Evolutionary conservation across 2,888 invertebrate species (phyloP).

Genomic region (Parnassius smintheus): DNA sequence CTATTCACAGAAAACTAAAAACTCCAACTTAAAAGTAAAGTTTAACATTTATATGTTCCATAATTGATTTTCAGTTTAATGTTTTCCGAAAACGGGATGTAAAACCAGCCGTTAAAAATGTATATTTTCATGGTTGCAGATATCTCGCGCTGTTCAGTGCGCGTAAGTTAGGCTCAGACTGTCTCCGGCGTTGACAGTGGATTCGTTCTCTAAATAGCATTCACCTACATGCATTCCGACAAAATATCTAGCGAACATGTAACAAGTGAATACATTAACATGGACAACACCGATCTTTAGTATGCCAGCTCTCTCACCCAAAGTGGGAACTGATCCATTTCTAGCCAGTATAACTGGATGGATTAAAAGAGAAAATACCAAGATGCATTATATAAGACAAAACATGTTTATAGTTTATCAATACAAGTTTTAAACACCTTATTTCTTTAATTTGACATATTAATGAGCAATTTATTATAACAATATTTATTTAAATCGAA

Average conservation of each 20-base stretch:
- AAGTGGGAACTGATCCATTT: constrained; percentile 83
- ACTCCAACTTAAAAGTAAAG: not conserved
- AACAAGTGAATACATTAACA: constrained; percentile 62
- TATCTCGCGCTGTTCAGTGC: not conserved
- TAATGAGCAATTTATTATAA: too few relatives aligned
- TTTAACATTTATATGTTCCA: too few relatives aligned
- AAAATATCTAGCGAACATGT: constrained; percentile 73
- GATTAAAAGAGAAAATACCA: constrained; percentile 70
- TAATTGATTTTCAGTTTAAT: too few relatives aligned
- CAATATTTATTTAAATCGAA: too few relatives aligned
- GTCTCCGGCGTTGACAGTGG: constrained; percentile 66
- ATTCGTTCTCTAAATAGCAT: constrained; percentile 75
- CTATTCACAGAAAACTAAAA: constrained; percentile 6
- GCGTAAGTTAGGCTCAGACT: constrained; percentile 40
- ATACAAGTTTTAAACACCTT: not conserved
- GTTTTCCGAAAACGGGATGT: too few relatives aligned
- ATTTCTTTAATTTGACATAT: too few relatives aligned
- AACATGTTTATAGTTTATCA: constrained; percentile 18
- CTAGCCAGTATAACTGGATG: constrained; percentile 83
- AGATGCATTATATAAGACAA: constrained; percentile 62
- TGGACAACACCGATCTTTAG: constrained; percentile 73
- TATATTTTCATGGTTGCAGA: not conserved
- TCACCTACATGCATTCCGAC: constrained; percentile 77
- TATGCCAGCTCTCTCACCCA: constrained; percentile 82
- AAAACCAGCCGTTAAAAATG: too few relatives aligned